Base-by-base conservation (phyloP, 2,888 invertebrate genomes). In the Troilus luridus region DNA sequence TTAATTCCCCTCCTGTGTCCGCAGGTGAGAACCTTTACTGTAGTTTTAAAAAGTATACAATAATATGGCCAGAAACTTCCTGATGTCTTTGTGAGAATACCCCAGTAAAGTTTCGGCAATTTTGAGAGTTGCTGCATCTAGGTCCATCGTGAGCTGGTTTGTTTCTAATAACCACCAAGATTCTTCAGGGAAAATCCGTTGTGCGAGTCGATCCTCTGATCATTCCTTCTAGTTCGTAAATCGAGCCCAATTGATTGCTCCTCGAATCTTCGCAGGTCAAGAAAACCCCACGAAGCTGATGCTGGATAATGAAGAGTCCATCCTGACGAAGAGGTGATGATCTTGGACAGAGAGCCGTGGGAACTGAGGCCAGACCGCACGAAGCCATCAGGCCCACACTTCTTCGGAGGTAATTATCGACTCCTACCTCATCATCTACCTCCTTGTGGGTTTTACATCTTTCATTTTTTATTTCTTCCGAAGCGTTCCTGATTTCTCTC, bases 401-500 rank as follows among this genome's bases (percentile, higher is more conserved):
- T 56, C 85, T 85, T 85, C 85, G 11, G 6, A 10, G 12, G 85
- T 85, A 85, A 85, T 85, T 85, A 85, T 85, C 56, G 54, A 5
- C 56, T 14, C 85, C n/a, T 85, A 12, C 85, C 10, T 54, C 56
- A 54, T 85, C 21, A 85, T 85, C 56, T 11, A 27, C 72, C 24
- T 17, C 56, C 85, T 85, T 85, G 85, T 85, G 85, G 85, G 85
- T 85, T 85, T 85, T 85, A 85, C 85, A n/a, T 85, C 56, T 85
- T 85, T n/a, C 19, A 2, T 85, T 85, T 85, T 85, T 56, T 85
- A 56, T 85, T n/a, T 85, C 56, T 21, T 56, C n/a, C 85, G 1
- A n/a, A 85, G 5, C 5, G 85, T 85, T 56, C 56, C 85, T n/a
- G 56, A 85, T 85, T 85, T 85, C 85, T 19, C 85, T 56, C 56